Evolutionary conservation across 2,797 vertebrate species (phyloP).

Genomic region (Champsocephalus esox): DNA sequence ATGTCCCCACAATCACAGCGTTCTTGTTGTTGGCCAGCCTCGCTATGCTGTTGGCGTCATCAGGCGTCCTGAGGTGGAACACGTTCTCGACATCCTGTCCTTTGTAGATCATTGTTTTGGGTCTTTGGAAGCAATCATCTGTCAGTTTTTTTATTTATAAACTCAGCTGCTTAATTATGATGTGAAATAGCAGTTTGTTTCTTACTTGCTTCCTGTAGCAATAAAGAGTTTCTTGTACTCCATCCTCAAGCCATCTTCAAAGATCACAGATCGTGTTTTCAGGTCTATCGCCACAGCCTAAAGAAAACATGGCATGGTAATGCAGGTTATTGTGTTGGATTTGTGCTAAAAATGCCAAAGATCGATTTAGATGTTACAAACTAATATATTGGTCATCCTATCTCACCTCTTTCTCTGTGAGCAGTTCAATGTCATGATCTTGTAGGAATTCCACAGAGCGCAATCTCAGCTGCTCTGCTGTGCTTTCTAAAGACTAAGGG

Average conservation of each 20-base stretch:
- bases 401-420: slow-evolving; percentile 94
- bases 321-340: neutral
- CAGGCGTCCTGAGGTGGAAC: slow-evolving; percentile 92
- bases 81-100: slow-evolving; percentile 94
- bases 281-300: slow-evolving; percentile 93
- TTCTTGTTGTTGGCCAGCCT: slow-evolving; percentile 93
- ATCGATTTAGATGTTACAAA: neutral
- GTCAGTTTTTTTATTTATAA: neutral
- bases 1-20: slow-evolving; percentile 95
- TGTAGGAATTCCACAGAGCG: slow-evolving; percentile 93
- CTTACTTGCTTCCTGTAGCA: slow-evolving; percentile 95
- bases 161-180: neutral
- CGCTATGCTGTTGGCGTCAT: slow-evolving; percentile 94
- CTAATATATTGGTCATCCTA: neutral
- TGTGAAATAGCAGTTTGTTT: neutral
- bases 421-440: slow-evolving; percentile 92
- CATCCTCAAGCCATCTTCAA: slow-evolving; percentile 95
- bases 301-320: slow-evolving; percentile 40
- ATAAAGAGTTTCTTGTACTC: slow-evolving; percentile 97
- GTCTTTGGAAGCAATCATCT: slow-evolving; percentile 77
- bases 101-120: slow-evolving; percentile 93
- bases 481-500: slow-evolving; percentile 93
- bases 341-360: slow-evolving; percentile 1
- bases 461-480: slow-evolving; percentile 92
- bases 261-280: slow-evolving; percentile 90